Conservation (phyloP, 2,888 invertebrate species). For the Julus scandinavius region DNA sequence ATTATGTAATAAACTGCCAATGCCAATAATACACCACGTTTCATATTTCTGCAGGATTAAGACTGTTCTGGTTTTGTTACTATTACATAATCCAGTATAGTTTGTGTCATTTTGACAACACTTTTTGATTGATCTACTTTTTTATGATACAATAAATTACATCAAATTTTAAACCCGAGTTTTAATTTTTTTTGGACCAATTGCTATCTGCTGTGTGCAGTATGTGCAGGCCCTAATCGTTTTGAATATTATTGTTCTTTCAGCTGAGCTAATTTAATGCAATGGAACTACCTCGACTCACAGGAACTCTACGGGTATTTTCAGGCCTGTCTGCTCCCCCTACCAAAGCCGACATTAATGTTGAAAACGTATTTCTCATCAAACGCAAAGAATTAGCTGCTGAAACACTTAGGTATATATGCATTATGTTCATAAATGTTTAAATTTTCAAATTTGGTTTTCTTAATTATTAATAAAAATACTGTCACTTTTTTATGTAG, state of each 20-base stretch:
- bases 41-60: no score
- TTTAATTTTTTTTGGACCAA: background rate
- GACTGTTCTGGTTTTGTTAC: no score
- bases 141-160: no score
- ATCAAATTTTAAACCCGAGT: no score
- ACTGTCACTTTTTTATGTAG: background rate
- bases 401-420: slow-evolving; percentile 19
- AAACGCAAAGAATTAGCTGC: slow-evolving; percentile 46
- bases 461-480: background rate
- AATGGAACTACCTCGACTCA: slow-evolving; percentile 39
- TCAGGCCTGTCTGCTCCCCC: background rate
- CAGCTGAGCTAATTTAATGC: background rate
- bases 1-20: no score
- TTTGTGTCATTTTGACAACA: no score
- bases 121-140: no score
- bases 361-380: background rate
- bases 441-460: background rate
- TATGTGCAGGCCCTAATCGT: background rate
- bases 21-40: no score
- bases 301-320: slow-evolving; percentile 47
- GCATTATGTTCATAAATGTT: background rate
- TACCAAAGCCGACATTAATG: background rate
- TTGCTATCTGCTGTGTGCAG: background rate
- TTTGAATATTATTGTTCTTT: background rate
- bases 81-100: no score